Conservation (phyloP, 2,888 invertebrate species). For the Thera britannica region DNA sequence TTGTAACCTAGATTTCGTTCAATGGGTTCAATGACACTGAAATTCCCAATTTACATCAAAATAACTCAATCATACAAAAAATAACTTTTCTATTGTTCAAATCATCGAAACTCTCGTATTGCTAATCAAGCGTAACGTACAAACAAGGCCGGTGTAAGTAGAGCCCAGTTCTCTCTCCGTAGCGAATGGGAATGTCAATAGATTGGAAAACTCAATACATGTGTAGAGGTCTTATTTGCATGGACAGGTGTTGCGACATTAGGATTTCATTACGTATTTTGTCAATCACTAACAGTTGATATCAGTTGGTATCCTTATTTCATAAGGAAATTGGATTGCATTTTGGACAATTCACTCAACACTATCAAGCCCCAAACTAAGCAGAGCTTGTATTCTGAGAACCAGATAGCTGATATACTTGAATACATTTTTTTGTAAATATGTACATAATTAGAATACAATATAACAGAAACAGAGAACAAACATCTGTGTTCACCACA, state of each 20-base stretch:
- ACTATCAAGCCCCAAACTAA: too few species aligned
- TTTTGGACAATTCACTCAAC: too few species aligned
- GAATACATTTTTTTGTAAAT: too few species aligned
- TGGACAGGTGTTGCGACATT: constrained; percentile 51
- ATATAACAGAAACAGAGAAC: too few species aligned
- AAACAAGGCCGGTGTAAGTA: constrained; percentile 24
- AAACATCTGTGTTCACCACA: too few species aligned
- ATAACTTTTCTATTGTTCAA: constrained; percentile 45
- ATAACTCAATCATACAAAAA: constrained; percentile 34
- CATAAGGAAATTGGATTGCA: too few species aligned
- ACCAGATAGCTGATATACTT: too few species aligned
- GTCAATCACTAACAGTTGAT: background rate
- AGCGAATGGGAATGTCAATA: constrained; percentile 34
- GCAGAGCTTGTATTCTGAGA: too few species aligned
- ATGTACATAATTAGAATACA: too few species aligned
- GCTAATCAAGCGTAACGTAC: constrained; percentile 32
- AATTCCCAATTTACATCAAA: constrained; percentile 17
- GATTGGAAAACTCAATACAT: constrained; percentile 38
- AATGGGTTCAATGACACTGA: constrained; percentile 9
- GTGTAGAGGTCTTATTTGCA: constrained; percentile 43
- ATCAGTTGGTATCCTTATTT: constrained; percentile 4
- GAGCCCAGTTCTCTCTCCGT: constrained; percentile 22
- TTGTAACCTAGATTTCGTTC: background rate
- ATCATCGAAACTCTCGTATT: constrained; percentile 41
- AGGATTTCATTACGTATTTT: constrained; percentile 37